Evolutionary conservation across 2,888 invertebrate genomes (phyloP).

Genomic region (Orthosia cruda): DNA sequence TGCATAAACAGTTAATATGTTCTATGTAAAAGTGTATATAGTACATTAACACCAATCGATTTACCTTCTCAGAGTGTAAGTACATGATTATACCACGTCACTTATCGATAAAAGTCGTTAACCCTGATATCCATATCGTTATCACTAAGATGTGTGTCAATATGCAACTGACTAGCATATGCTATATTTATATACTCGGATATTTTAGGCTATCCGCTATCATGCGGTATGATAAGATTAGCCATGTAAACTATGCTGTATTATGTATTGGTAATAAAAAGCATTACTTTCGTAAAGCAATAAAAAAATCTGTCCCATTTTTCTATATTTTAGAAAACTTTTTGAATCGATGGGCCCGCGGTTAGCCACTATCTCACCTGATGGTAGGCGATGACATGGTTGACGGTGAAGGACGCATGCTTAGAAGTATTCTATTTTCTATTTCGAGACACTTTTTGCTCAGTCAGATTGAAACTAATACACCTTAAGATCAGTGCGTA

Average conservation of each 20-base stretch:
- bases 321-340: no score
- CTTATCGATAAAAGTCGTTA: slow-evolving; percentile 59
- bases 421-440: no score
- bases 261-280: slow-evolving; percentile 27
- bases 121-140: slow-evolving; percentile 49
- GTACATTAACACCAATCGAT: background rate
- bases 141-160: slow-evolving; percentile 67
- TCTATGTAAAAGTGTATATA: no score
- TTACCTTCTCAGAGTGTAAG: slow-evolving; percentile 13
- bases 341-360: no score
- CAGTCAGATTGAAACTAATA: no score
- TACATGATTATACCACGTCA: slow-evolving; percentile 22
- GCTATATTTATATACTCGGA: slow-evolving; percentile 20
- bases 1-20: no score
- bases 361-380: no score
- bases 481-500: background rate
- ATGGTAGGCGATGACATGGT: no score
- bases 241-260: slow-evolving; percentile 22
- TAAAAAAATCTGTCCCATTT: background rate
- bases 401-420: no score
- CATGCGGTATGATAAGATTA: slow-evolving; percentile 56
- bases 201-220: slow-evolving; percentile 44
- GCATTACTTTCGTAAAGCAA: background rate
- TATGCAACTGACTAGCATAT: slow-evolving; percentile 46
- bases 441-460: no score